Conservation (phyloP, 2,797 vertebrate genomes). For the Xiphophorus birchmanni region DNA sequence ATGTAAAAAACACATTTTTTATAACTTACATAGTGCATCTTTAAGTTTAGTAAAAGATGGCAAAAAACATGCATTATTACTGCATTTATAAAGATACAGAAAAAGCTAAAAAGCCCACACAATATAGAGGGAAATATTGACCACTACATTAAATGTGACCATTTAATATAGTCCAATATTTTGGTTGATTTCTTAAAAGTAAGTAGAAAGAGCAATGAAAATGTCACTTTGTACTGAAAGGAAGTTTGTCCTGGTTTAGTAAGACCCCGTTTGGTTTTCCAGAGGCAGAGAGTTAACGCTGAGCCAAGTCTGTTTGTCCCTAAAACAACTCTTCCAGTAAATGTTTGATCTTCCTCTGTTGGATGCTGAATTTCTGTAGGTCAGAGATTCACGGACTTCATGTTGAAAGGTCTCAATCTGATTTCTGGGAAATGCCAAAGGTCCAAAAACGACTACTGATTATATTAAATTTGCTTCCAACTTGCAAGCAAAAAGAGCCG, state of each 20-base stretch:
- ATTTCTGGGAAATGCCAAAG: not conserved
- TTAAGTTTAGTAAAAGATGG: not conserved
- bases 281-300: not conserved
- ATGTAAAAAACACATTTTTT: too few species aligned
- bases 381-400: constrained; percentile 3
- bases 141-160: not conserved
- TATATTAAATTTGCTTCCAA: not conserved
- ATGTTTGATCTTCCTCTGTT: constrained; percentile 3
- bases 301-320: constrained; percentile 1
- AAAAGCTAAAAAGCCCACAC: not conserved
- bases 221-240: not conserved
- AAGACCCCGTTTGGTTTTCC: not conserved
- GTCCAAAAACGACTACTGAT: not conserved
- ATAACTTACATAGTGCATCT: too few species aligned
- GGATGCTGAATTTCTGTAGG: not conserved
- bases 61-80: not conserved
- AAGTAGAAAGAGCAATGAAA: not conserved
- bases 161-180: not conserved
- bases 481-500: not conserved
- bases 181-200: not conserved
- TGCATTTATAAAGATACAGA: not conserved
- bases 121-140: not conserved
- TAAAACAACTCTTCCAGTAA: constrained; percentile 5
- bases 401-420: not conserved
- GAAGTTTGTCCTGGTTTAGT: not conserved